Percentiles rank a stretch among this genome's conserved stretches.
These are phyloP conservation scores for Drosophila nasuta DNA, from an alignment of 1,140 invertebrate genomes.

Conservation along the genomic window DNA sequence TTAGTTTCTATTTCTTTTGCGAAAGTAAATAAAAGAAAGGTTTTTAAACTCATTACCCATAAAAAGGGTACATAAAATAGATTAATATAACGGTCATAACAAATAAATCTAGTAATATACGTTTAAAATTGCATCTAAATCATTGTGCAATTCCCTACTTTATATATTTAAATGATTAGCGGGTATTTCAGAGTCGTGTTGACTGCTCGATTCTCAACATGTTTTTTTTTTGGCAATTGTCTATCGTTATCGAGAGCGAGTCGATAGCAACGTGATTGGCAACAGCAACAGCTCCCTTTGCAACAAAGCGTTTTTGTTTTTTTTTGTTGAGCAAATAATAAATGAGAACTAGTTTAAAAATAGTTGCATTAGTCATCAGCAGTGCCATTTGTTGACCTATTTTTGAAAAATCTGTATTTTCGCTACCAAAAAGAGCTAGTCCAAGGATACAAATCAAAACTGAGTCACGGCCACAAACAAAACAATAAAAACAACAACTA, in stretches of 20 bases:
- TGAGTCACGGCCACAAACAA: constrained; percentile 42
- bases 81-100: no score
- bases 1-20: no score
- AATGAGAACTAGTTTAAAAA: constrained; percentile 41
- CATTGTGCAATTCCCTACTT: no score
- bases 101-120: no score
- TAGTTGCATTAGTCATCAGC: neutral
- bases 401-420: neutral
- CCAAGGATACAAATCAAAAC: constrained; percentile 29
- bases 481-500: constrained; percentile 4
- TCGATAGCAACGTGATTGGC: constrained; percentile 22
- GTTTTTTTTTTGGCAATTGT: neutral
- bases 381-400: neutral
- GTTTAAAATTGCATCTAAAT: no score
- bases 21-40: no score
- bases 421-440: neutral
- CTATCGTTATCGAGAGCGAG: constrained; percentile 15
- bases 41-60: no score
- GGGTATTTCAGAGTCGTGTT: neutral
- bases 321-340: constrained; percentile 24
- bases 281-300: constrained; percentile 40
- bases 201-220: neutral
- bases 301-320: constrained; percentile 11
- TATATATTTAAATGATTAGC: no score
- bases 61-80: no score